phyloP scores from a whole-genome alignment of 2,797 vertebrate species.

The Hippopotamyrus pictus region DNA sequence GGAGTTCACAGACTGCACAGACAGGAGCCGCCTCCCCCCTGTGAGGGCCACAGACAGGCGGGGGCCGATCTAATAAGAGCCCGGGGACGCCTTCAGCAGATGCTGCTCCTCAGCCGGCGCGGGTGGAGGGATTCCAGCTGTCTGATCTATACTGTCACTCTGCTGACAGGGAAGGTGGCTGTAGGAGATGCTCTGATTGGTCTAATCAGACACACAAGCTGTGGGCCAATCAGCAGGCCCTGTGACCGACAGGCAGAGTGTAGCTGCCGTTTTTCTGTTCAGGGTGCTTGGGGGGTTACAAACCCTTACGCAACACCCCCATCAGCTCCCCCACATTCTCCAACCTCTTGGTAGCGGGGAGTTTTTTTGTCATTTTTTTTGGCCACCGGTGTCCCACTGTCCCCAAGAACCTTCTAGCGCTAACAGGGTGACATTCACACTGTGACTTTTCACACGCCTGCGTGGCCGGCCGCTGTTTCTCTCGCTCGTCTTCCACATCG shows the following conservation, averaged over 20 bases:
- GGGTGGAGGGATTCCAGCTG: background rate
- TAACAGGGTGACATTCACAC: background rate
- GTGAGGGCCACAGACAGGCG: background rate
- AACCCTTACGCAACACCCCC: background rate
- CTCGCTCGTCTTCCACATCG: background rate
- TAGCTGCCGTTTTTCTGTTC: background rate
- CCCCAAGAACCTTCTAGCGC: background rate
- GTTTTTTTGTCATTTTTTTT: background rate
- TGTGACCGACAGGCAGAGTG: background rate
- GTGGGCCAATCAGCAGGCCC: background rate
- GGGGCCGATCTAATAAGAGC: background rate
- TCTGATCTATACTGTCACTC: background rate
- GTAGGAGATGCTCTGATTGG: background rate
- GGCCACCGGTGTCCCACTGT: background rate
- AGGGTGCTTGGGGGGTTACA: background rate
- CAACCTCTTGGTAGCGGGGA: background rate
- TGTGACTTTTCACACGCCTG: background rate
- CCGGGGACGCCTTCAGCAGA: background rate
- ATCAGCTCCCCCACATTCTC: background rate
- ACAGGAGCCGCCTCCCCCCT: constrained; percentile 24
- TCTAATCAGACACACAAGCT: background rate
- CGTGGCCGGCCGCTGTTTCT: background rate
- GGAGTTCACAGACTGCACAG: constrained; percentile 27
- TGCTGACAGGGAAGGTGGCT: background rate
- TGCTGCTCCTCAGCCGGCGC: background rate